phyloP scores from a whole-genome alignment of 2,113 vertebrate species.

The Trematomus loennbergii region DNA sequence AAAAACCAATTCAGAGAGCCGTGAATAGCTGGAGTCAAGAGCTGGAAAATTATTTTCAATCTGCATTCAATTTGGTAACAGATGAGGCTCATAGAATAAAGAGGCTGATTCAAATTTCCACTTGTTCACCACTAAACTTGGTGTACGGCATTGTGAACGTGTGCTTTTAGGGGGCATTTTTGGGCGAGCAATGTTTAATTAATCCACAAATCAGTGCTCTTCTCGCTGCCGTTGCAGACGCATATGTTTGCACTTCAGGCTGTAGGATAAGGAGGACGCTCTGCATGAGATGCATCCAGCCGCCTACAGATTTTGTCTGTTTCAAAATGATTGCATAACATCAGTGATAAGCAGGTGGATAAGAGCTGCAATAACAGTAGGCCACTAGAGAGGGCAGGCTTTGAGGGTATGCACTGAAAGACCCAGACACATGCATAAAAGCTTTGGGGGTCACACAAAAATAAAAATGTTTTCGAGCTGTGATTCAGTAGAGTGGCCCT shows the following conservation, averaged over 20 bases:
- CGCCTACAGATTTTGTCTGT: constrained; percentile 90
- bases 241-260: constrained; percentile 95
- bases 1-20: constrained; percentile 88
- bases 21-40: constrained; percentile 97
- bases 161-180: constrained; percentile 76
- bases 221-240: constrained; percentile 90
- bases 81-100: constrained; percentile 95
- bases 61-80: constrained; percentile 97
- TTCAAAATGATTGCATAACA: constrained; percentile 82
- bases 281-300: constrained; percentile 88
- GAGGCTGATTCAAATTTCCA: constrained; percentile 94
- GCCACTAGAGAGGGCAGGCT: constrained; percentile 44
- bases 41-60: constrained; percentile 98
- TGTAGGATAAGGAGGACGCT: constrained; percentile 92
- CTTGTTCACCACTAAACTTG: constrained; percentile 95
- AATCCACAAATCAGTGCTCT: constrained; percentile 95
- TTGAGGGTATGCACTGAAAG: constrained; percentile 25
- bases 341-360: constrained; percentile 58
- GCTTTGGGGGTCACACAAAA: constrained; percentile 59
- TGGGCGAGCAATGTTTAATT: constrained; percentile 86
- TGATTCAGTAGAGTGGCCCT: constrained; percentile 90
- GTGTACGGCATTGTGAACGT: constrained; percentile 90
- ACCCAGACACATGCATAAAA: constrained; percentile 64
- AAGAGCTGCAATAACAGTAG: constrained; percentile 55
- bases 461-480: constrained; percentile 84